phyloP scores from a whole-genome alignment of 2,113 vertebrate species.

The Cyprinus carpio region DNA sequence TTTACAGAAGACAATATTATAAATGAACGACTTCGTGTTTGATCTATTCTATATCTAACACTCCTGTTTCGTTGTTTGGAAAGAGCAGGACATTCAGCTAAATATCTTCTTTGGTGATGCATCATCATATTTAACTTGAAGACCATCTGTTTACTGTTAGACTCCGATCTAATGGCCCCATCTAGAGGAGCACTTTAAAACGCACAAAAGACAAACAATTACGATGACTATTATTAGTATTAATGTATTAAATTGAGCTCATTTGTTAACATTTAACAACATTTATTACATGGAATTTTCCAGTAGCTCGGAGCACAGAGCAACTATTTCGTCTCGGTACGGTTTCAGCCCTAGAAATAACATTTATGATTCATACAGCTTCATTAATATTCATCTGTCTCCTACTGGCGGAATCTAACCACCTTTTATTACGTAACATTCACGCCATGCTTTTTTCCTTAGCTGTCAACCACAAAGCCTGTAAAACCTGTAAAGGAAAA shows the following conservation, averaged over 20 bases:
- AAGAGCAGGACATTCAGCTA: background rate
- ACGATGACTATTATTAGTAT: background rate
- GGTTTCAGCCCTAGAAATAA: background rate
- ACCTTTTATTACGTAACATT: background rate
- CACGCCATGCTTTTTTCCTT: conserved; percentile 31
- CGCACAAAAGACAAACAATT: background rate
- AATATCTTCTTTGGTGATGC: background rate
- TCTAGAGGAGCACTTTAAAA: background rate
- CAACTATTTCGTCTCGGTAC: no score
- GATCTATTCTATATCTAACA: background rate
- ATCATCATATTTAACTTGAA: background rate
- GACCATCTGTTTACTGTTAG: background rate
- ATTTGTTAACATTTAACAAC: background rate
- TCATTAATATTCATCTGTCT: background rate
- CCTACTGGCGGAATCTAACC: background rate
- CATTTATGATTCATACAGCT: background rate
- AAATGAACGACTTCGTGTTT: background rate
- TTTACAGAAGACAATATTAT: background rate
- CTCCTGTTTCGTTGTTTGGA: background rate
- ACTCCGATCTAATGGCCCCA: background rate
- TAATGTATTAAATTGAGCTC: background rate
- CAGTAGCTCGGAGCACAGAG: background rate
- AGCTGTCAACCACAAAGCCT: conserved; percentile 5
- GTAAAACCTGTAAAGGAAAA: background rate
- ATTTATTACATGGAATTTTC: background rate